phyloP scores from a whole-genome alignment of 2,113 vertebrate genomes.

The Saiga tatarica region DNA sequence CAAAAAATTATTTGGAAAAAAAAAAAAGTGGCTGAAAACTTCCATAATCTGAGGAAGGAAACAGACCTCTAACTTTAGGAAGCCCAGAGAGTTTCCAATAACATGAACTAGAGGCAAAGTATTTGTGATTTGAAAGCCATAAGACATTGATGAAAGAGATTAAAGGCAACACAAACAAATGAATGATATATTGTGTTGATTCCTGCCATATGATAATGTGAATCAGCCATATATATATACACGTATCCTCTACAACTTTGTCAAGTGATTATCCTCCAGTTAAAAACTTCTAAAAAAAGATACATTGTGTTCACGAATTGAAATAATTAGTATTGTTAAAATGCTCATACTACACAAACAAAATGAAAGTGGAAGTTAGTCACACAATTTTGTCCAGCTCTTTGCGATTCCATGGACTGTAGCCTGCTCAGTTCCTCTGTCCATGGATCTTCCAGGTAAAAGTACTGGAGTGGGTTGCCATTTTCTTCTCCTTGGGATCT shows the following conservation, averaged over 20 bases:
- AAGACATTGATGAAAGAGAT: not conserved
- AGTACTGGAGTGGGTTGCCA: not conserved
- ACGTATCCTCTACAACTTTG: not conserved
- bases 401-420: not conserved
- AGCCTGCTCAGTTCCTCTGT: not conserved
- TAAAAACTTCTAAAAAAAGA: not conserved
- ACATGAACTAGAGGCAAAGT: not conserved
- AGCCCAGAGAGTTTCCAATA: not conserved
- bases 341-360: not conserved
- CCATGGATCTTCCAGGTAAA: not conserved
- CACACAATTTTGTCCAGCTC: not conserved
- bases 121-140: not conserved
- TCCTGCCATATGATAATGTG: not conserved
- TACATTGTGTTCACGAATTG: not conserved
- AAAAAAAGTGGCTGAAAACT: not conserved
- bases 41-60: not conserved
- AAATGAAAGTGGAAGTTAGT: not conserved
- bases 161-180: not conserved
- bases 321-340: not conserved
- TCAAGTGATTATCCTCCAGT: not conserved
- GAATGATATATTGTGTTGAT: not conserved
- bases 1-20: not conserved
- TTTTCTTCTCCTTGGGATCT: not conserved
- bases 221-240: not conserved
- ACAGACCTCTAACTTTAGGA: not conserved